phyloP scores from a whole-genome alignment of 2,888 invertebrate genomes.

The Himalopsyche japonica region DNA sequence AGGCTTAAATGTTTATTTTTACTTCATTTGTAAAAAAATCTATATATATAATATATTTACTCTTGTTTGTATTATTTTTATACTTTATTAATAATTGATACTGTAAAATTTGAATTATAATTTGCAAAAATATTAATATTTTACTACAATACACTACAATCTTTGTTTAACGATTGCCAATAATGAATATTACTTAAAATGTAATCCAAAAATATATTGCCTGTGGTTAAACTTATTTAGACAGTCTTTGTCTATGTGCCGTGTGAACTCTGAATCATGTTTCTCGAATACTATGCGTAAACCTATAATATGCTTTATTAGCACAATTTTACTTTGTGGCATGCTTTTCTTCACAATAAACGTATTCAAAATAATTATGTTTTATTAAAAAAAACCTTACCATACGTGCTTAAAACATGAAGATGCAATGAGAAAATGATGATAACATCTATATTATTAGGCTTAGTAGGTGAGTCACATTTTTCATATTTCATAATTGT shows the following conservation, averaged over 20 bases:
- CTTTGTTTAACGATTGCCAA: background rate
- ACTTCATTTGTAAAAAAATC: background rate
- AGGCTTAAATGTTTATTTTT: background rate
- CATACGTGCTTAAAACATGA: background rate
- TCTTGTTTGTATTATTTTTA: background rate
- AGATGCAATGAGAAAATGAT: background rate
- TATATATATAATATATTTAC: background rate
- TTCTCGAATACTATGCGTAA: background rate
- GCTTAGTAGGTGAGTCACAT: no score
- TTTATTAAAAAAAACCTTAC: background rate
- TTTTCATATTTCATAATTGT: no score
- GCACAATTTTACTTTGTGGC: slow-evolving; percentile 36
- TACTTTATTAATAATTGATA: background rate
- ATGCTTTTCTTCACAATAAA: slow-evolving; percentile 39
- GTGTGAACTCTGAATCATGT: background rate
- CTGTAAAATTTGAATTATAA: background rate
- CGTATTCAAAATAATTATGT: slow-evolving; percentile 8
- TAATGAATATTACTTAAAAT: background rate
- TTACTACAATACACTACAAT: background rate
- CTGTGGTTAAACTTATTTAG: background rate
- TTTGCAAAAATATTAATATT: background rate
- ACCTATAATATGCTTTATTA: slow-evolving; percentile 23
- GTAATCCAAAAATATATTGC: background rate
- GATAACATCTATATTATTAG: no score
- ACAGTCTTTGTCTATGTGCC: background rate